These are phyloP conservation scores for Ditylenchus dipsaci DNA, from an alignment of 1,140 invertebrate species.

Conservation along the genomic window DNA sequence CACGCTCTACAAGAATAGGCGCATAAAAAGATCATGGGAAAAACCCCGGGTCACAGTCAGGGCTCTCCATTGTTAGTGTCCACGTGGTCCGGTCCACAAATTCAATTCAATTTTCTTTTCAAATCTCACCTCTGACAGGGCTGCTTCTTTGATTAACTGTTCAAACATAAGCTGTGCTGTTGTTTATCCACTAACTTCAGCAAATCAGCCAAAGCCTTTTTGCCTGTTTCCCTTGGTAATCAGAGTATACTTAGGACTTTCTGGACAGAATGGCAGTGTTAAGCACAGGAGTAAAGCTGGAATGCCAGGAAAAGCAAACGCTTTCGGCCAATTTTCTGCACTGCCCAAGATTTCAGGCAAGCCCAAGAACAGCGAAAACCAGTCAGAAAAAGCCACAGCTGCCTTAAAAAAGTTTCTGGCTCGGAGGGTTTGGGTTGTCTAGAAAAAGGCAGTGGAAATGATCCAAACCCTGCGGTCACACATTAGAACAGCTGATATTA, in stretches of 20 bases:
- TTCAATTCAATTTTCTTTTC: too few relatives aligned
- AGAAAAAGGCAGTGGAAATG: not conserved
- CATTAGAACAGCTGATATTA: constrained; percentile 41
- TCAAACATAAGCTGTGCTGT: constrained; percentile 48
- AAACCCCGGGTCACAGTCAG: too few relatives aligned
- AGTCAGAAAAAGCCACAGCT: constrained; percentile 56
- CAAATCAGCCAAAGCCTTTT: constrained; percentile 31
- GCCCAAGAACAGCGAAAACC: constrained; percentile 56
- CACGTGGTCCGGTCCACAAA: too few relatives aligned
- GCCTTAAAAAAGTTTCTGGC: constrained; percentile 40
- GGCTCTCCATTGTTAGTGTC: too few relatives aligned
- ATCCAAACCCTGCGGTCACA: constrained; percentile 12
- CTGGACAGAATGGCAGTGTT: constrained; percentile 60
- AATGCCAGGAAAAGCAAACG: constrained; percentile 54
- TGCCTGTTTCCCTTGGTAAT: constrained; percentile 42
- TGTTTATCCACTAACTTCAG: constrained; percentile 37
- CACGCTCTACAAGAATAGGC: too few relatives aligned
- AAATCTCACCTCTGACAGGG: constrained; percentile 17
- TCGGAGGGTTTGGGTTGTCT: constrained; percentile 45
- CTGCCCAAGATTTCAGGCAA: constrained; percentile 54
- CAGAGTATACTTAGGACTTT: constrained; percentile 60
- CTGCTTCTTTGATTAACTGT: constrained; percentile 36
- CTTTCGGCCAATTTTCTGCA: constrained; percentile 44
- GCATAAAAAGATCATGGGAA: too few relatives aligned
- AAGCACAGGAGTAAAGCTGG: constrained; percentile 57